Evolutionary conservation across 2,888 invertebrate species (phyloP).

Genomic region (Cheiracanthium punctorium): DNA sequence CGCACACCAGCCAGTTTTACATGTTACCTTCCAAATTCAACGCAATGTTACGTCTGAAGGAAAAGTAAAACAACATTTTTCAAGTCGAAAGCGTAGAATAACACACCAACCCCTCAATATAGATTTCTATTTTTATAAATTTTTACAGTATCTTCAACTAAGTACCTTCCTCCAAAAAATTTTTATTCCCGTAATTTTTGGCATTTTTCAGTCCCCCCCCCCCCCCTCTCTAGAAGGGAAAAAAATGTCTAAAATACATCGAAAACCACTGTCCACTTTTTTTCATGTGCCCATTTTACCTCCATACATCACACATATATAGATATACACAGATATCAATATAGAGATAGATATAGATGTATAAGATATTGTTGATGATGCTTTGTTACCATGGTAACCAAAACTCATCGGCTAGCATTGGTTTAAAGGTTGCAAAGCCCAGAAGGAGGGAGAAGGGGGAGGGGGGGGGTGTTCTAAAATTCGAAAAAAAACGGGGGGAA

Average conservation of each 20-base stretch:
- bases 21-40: too few species aligned
- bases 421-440: slow-evolving; percentile 64
- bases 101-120: slow-evolving; percentile 1
- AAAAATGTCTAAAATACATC: neutral
- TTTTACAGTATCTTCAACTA: neutral
- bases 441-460: slow-evolving; percentile 31
- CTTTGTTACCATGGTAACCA: slow-evolving; percentile 53
- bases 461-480: slow-evolving; percentile 34
- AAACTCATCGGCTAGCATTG: slow-evolving; percentile 66
- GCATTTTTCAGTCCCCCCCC: neutral
- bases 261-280: slow-evolving; percentile 54
- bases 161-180: neutral
- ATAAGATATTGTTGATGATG: slow-evolving; percentile 59
- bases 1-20: too few species aligned
- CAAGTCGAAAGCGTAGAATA: neutral
- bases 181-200: neutral
- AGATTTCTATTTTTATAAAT: slow-evolving; percentile 11
- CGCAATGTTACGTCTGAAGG: neutral
- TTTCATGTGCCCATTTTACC: slow-evolving; percentile 32
- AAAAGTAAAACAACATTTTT: neutral
- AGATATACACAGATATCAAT: slow-evolving; percentile 30
- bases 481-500: slow-evolving; percentile 32
- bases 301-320: neutral
- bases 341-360: slow-evolving; percentile 6
- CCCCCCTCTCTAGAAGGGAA: neutral